Base-by-base conservation (phyloP, 23 tunicate species). In the Corella eumyota region DNA sequence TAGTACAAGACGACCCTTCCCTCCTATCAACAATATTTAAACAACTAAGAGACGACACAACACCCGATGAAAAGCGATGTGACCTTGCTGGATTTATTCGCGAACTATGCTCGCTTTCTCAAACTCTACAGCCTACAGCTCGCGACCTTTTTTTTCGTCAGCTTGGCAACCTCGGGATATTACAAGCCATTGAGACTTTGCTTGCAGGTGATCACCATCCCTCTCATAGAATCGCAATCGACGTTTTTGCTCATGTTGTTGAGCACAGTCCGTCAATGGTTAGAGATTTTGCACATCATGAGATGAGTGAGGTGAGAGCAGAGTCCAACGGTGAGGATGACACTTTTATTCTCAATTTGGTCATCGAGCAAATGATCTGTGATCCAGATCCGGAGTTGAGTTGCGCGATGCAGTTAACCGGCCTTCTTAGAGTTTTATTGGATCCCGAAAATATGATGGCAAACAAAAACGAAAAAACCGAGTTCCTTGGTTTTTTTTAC, bases 401-500 rank as follows among this genome's bases (percentile, higher is more conserved):
- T 25, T 75, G 84, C 23, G 91, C 97, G 25, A 80, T 85, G 72
- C 91, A 90, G 56, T 61, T 90, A 25, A 75, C 70, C 32, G 66
- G 79, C 4, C 50, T 81, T 55, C 51, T 90, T 30, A 59, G 91
- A 64, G 74, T 81, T 4, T 60, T 90, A 1, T 65, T 90, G 4
- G 97, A 90, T 47, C 97, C 97, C 0, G 97, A 90, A 33, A 90
- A 87, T 70, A 90, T 90, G 97, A 69, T 90, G 72, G 84, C 84
- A 24, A 90, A 75, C 75, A 81, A 75, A 57, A 90, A 75, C 53
- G 97, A 90, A 45, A 90, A 90, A 37, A 68, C 92, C 13, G 97
- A 90, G 32, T 90, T 90, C 37, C 79, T 90, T 0, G 80, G 85
- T 19, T 81, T 90, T 38, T 90, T 80, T 65, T 90, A 90, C 53